Evolutionary conservation across 1,140 invertebrate genomes (phyloP).

Genomic region (Babylonia areolata): DNA sequence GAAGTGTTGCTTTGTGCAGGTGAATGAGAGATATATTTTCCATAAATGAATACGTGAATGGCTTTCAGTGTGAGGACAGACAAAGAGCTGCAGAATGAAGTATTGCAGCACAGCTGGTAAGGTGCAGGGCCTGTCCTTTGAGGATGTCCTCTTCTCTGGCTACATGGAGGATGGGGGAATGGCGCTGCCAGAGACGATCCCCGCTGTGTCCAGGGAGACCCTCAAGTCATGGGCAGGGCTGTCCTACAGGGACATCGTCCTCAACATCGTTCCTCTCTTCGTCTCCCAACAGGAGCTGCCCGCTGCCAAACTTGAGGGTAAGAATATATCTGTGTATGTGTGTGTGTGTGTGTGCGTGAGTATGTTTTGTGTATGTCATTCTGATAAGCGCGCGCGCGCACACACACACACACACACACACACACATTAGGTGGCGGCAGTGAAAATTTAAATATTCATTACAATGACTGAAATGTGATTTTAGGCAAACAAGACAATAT

Average conservation of each 20-base stretch:
- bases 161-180: constrained; percentile 77
- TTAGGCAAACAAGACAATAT: too few species aligned
- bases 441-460: too few species aligned
- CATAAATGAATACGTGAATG: too few species aligned
- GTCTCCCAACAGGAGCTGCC: constrained; percentile 75
- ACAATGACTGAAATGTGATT: too few species aligned
- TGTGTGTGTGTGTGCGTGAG: too few species aligned
- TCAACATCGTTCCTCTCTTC: constrained; percentile 73
- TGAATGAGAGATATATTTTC: too few species aligned
- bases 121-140: constrained; percentile 68
- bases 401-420: constrained; percentile 13
- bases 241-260: constrained; percentile 74
- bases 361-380: too few species aligned
- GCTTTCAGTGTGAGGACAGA: too few species aligned
- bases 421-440: too few species aligned
- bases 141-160: constrained; percentile 75
- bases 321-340: constrained; percentile 10
- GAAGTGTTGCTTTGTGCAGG: too few species aligned
- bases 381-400: not conserved
- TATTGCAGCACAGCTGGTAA: constrained; percentile 75
- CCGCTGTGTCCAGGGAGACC: constrained; percentile 61
- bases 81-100: too few species aligned
- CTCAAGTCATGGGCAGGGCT: constrained; percentile 72
- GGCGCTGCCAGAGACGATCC: constrained; percentile 75
- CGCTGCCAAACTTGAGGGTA: constrained; percentile 68